Evolutionary conservation across 2,888 invertebrate species (phyloP).

Genomic region (Andrena bucephala): DNA sequence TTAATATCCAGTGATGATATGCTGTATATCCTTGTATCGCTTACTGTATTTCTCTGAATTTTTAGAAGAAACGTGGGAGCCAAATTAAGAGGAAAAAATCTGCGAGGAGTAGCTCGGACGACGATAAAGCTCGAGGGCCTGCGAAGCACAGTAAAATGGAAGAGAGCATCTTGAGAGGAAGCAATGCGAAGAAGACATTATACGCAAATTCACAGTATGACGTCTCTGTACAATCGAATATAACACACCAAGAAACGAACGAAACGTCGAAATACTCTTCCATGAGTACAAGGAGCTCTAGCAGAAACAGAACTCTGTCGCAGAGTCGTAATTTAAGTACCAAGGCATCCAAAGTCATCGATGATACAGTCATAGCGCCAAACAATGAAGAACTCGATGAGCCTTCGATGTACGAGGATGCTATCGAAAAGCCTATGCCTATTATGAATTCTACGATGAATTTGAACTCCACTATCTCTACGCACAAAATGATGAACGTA

Average conservation of each 20-base stretch:
- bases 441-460: conserved; percentile 83
- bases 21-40: not conserved
- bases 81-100: conserved; percentile 71
- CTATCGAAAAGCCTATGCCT: conserved; percentile 78
- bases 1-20: not conserved
- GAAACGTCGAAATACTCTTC: not conserved
- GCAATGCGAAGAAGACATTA: not conserved
- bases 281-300: not conserved
- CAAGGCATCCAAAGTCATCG: conserved; percentile 41
- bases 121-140: conserved; percentile 72
- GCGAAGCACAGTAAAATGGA: conserved; percentile 70
- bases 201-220: conserved; percentile 15
- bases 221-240: not conserved
- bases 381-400: conserved; percentile 74
- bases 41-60: conserved; percentile 8
- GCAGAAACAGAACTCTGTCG: conserved; percentile 51
- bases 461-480: conserved; percentile 66
- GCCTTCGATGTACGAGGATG: conserved; percentile 82
- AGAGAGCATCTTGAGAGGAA: not conserved
- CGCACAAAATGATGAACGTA: conserved; percentile 76
- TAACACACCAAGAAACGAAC: not conserved
- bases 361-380: conserved; percentile 64
- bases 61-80: conserved; percentile 50
- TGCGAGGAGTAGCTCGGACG: conserved; percentile 74
- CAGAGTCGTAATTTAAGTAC: not conserved